phyloP scores from a whole-genome alignment of 2,888 invertebrate genomes.

The Pristionchus mayeri region DNA sequence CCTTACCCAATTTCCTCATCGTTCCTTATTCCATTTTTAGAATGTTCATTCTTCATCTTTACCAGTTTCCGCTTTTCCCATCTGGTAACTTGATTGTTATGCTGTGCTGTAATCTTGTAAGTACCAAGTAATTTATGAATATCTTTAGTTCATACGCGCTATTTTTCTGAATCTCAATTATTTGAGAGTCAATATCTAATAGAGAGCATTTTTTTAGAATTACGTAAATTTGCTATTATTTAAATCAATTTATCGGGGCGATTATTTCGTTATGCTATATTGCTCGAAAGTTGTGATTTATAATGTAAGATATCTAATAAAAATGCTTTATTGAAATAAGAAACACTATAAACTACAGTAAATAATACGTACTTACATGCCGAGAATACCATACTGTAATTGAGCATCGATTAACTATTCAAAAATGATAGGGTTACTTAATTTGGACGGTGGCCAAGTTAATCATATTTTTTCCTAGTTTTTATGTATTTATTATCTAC shows the following conservation, averaged over 20 bases:
- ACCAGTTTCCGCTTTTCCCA: constrained; percentile 14
- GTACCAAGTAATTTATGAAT: constrained; percentile 29
- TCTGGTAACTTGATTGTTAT: constrained; percentile 35
- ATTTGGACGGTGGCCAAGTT: not conserved
- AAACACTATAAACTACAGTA: not conserved
- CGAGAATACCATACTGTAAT: not conserved
- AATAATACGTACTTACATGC: no score
- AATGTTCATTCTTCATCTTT: constrained; percentile 10
- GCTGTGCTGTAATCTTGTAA: constrained; percentile 40
- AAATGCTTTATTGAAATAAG: not conserved
- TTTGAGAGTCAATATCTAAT: not conserved
- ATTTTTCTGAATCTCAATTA: constrained; percentile 1
- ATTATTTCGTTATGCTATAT: constrained; percentile 22
- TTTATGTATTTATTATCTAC: not conserved
- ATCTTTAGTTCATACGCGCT: not conserved
- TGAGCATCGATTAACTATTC: not conserved
- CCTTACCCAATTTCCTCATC: not conserved
- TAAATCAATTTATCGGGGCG: not conserved
- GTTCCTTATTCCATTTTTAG: not conserved
- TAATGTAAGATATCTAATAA: constrained; percentile 13
- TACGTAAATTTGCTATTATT: constrained; percentile 23
- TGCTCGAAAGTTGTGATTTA: constrained; percentile 30
- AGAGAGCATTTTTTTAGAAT: constrained; percentile 28
- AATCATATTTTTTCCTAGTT: not conserved
- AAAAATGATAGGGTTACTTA: not conserved